Conservation (phyloP, 1,140 invertebrate genomes). For the Polyergus mexicanus region DNA sequence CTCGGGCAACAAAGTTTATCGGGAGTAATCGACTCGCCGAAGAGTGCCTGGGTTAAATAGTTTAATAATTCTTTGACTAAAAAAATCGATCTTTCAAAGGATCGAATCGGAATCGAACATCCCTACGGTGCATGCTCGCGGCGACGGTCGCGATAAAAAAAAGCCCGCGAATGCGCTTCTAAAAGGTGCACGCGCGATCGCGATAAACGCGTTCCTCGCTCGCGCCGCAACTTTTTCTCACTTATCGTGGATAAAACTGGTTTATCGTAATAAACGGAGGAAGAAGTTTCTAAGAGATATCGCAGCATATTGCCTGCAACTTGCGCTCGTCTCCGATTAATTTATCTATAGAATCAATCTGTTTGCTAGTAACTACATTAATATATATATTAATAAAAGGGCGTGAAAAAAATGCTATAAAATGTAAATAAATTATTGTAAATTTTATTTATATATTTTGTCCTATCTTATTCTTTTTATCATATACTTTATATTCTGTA, state of each 20-base stretch:
- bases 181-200: constrained; percentile 49
- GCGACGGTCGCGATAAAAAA: not conserved
- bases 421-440: not conserved
- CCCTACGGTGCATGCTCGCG: not conserved
- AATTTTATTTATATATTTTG: not conserved
- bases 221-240: not conserved
- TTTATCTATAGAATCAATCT: not conserved
- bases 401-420: not conserved
- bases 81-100: too few relatives aligned
- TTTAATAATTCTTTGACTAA: too few relatives aligned
- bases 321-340: not conserved
- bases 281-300: too few relatives aligned
- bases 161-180: not conserved
- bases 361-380: not conserved
- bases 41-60: not conserved
- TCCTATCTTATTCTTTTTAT: not conserved
- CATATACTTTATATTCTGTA: not conserved
- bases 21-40: not conserved
- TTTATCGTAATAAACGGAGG: not conserved
- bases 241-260: not conserved
- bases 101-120: too few relatives aligned
- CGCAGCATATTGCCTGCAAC: not conserved
- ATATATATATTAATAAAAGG: not conserved
- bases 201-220: constrained; percentile 36
- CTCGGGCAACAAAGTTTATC: not conserved